Conservation (phyloP, 1,140 invertebrate species). For the Drosophila tristis region DNA sequence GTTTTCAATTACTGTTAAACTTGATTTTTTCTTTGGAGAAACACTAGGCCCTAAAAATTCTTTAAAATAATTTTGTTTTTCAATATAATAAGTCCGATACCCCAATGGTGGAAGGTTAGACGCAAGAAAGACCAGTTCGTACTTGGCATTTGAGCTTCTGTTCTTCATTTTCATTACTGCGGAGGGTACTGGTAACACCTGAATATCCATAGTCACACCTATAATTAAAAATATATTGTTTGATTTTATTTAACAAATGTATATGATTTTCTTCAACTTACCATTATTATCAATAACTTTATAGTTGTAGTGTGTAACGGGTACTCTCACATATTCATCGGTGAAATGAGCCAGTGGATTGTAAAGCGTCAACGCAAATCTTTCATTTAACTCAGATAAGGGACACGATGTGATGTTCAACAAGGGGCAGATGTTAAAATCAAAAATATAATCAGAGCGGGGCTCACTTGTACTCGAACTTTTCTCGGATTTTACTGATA, state of each 20-base stretch:
- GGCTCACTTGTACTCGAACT: background rate
- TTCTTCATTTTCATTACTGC: slow-evolving; percentile 87
- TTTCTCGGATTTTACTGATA: slow-evolving; percentile 33
- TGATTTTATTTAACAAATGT: background rate
- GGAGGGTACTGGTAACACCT: slow-evolving; percentile 88
- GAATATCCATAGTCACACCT: slow-evolving; percentile 73
- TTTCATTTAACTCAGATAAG: slow-evolving; percentile 87
- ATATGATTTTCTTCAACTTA: slow-evolving; percentile 50
- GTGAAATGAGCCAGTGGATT: slow-evolving; percentile 91
- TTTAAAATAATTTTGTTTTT: slow-evolving; percentile 22
- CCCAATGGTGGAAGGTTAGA: slow-evolving; percentile 88
- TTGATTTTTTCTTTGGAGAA: slow-evolving; percentile 43
- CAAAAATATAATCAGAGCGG: slow-evolving; percentile 33
- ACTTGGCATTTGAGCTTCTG: slow-evolving; percentile 86
- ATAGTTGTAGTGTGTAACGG: slow-evolving; percentile 87
- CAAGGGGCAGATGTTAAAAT: slow-evolving; percentile 86
- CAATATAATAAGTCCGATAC: slow-evolving; percentile 87
- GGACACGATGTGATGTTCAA: slow-evolving; percentile 88
- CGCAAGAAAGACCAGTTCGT: slow-evolving; percentile 89
- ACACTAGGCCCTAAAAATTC: slow-evolving; percentile 22
- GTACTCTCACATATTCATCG: slow-evolving; percentile 88
- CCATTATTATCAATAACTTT: slow-evolving; percentile 86
- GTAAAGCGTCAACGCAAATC: slow-evolving; percentile 90
- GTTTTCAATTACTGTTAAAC: slow-evolving; percentile 58
- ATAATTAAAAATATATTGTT: background rate